Conservation (phyloP, 2,888 invertebrate species). For the Chrysotoxum bicinctum region DNA sequence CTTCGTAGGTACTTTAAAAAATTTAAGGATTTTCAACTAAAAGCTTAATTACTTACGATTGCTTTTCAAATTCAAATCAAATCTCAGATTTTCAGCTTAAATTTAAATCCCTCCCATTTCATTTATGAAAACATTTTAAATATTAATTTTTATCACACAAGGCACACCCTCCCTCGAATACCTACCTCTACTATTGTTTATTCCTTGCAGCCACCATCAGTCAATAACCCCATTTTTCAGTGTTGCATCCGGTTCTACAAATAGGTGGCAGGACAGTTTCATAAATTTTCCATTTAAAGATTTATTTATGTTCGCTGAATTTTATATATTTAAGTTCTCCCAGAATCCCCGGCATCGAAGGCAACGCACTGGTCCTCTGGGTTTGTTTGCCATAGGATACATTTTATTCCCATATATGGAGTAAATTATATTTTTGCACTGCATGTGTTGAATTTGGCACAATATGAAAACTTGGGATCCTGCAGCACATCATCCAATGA, state of each 20-base stretch:
- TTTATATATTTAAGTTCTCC: conserved; percentile 17
- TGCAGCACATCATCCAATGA: conserved; percentile 15
- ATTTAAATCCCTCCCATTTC: not conserved
- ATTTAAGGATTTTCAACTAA: not conserved
- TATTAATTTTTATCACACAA: conserved; percentile 58
- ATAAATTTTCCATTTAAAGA: conserved; percentile 36
- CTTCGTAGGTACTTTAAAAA: too few species aligned
- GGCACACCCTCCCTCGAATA: not conserved
- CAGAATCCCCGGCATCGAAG: not conserved
- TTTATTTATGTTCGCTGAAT: conserved; percentile 45
- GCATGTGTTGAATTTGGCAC: conserved; percentile 34
- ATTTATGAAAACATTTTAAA: conserved; percentile 32
- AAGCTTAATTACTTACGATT: not conserved
- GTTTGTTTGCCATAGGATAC: not conserved
- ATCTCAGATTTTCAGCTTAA: conserved; percentile 25
- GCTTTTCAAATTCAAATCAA: conserved; percentile 8
- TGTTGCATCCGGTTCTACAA: conserved; percentile 36
- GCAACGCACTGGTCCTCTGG: not conserved
- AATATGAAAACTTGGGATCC: not conserved
- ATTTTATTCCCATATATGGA: not conserved
- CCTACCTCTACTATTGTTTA: not conserved
- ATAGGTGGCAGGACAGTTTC: conserved; percentile 25
- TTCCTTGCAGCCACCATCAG: conserved; percentile 9
- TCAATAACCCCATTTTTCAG: conserved; percentile 52
- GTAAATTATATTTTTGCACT: conserved; percentile 50